A percentile compares a stretch with the other conserved stretches of the same genome.
phyloP scores from a whole-genome alignment of 2,888 invertebrate species.

The Villa cingulata region DNA sequence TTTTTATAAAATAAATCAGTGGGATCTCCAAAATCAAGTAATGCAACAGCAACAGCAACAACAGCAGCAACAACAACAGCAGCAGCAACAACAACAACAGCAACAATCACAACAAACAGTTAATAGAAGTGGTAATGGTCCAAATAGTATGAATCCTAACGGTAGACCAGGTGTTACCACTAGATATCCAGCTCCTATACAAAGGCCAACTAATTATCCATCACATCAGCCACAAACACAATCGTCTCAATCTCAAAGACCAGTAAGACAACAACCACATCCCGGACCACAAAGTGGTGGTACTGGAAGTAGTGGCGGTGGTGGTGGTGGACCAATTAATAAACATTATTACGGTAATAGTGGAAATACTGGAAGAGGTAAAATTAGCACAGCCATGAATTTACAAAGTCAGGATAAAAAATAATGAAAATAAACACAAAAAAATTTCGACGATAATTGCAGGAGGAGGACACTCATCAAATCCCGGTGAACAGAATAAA shows the following conservation, averaged over 20 bases:
- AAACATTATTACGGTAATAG: conserved; percentile 31
- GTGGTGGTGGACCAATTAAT: conserved; percentile 25
- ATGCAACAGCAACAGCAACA: conserved; percentile 34
- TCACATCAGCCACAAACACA: conserved; percentile 24
- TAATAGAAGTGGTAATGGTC: conserved; percentile 14
- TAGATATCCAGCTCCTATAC: conserved; percentile 34
- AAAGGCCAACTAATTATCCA: conserved; percentile 35
- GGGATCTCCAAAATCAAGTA: conserved; percentile 33
- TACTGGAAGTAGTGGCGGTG: conserved; percentile 18
- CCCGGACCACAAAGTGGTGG: conserved; percentile 5
- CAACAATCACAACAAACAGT: conserved; percentile 21
- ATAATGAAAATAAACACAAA: too few relatives aligned
- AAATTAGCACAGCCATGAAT: too few relatives aligned
- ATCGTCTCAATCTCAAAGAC: conserved; percentile 17
- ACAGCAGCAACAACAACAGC: conserved; percentile 23
- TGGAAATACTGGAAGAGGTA: not conserved
- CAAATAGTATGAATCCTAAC: conserved; percentile 19
- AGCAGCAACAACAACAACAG: conserved; percentile 25
- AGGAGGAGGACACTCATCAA: conserved; percentile 11
- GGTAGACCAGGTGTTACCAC: conserved; percentile 20
- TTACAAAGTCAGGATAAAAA: too few relatives aligned
- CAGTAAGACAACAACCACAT: conserved; percentile 6
- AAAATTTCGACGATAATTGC: too few relatives aligned
- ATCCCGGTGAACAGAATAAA: conserved; percentile 9
- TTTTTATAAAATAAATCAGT: conserved; percentile 19